A percentile compares a stretch with the other conserved stretches of the same genome.
These are phyloP conservation scores for Lutraria lutraria DNA, from an alignment of 2,888 invertebrate genomes.

Conservation along the genomic window DNA sequence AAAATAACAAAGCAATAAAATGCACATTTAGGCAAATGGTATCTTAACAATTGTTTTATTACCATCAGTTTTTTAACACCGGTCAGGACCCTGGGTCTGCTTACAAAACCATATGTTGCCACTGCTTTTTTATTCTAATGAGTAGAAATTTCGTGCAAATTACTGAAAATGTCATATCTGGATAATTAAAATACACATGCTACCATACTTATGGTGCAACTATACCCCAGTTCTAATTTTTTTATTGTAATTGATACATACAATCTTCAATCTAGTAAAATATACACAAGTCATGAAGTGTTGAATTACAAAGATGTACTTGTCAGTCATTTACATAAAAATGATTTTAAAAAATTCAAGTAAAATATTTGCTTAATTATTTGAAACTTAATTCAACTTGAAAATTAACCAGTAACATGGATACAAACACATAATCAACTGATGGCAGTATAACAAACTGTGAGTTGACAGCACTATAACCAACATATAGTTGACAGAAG, in stretches of 20 bases:
- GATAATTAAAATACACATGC: constrained; percentile 4
- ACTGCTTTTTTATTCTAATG: background rate
- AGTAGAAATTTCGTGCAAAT: background rate
- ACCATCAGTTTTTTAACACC: background rate
- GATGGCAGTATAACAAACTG: too few relatives aligned
- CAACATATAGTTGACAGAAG: too few relatives aligned
- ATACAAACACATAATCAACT: too few relatives aligned
- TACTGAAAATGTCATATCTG: background rate
- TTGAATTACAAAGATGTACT: background rate
- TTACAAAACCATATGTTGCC: background rate
- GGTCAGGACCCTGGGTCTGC: background rate
- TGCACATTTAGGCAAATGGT: background rate
- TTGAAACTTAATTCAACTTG: too few relatives aligned
- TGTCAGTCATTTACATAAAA: constrained; percentile 9
- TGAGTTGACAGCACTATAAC: too few relatives aligned
- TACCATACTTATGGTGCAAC: background rate
- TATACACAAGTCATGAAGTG: background rate
- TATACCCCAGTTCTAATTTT: background rate
- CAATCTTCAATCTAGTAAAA: background rate
- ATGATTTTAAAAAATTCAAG: background rate
- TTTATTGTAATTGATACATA: background rate
- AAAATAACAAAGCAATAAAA: constrained; percentile 9
- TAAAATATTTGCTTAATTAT: background rate
- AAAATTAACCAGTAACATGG: too few relatives aligned
- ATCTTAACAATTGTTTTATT: constrained; percentile 3